Percentiles rank a stretch among this genome's conserved stretches.
Conservation (phyloP, 2,113 vertebrate species). For the Cairina moschata region DNA sequence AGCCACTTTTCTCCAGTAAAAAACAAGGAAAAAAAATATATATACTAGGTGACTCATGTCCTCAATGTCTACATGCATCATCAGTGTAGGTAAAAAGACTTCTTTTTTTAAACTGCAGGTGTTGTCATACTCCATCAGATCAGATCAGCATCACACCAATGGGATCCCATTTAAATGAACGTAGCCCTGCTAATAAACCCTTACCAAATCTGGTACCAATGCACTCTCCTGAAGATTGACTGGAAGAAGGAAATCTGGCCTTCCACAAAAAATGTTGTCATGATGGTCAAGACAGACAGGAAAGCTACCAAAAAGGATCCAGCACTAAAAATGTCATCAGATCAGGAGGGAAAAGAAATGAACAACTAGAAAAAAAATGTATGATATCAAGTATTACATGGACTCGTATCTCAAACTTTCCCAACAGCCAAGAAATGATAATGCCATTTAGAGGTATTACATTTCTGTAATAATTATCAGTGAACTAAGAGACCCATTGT, state of each 20-base stretch:
- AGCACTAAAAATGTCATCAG: background rate
- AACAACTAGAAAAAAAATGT: background rate
- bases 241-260: background rate
- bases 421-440: background rate
- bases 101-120: background rate
- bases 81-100: background rate
- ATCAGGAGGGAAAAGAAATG: background rate
- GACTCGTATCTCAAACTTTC: background rate
- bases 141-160: background rate
- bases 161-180: background rate
- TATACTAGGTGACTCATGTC: background rate
- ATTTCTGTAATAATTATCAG: background rate
- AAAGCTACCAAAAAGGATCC: background rate
- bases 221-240: fast-evolving
- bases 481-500: background rate
- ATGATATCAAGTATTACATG: background rate
- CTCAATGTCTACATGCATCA: background rate
- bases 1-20: background rate
- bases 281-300: background rate
- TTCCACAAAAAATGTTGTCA: background rate
- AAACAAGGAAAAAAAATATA: background rate
- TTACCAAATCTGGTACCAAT: background rate
- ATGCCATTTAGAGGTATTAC: no score
- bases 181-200: background rate
- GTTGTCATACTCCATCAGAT: background rate